Conservation (phyloP, 2,113 vertebrate genomes). For the Indicator maculatus region DNA sequence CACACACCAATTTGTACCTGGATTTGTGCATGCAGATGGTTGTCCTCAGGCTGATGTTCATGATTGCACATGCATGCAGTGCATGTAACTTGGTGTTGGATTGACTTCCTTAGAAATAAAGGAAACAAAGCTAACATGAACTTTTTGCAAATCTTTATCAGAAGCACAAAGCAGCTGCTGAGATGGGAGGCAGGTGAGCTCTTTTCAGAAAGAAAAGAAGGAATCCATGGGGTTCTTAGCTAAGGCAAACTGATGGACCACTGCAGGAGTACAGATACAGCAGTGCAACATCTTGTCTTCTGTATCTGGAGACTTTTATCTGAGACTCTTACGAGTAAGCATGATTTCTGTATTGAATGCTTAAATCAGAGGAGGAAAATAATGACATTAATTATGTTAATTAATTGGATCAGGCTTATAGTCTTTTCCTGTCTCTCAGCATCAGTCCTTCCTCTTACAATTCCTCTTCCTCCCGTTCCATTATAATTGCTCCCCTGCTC, state of each 20-base stretch:
- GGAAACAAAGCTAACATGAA: background rate
- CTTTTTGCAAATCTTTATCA: background rate
- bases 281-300: background rate
- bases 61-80: background rate
- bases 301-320: constrained; percentile 46
- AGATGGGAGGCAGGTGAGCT: background rate
- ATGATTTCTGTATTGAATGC: constrained; percentile 54
- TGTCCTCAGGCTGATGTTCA: background rate
- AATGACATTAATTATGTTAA: constrained; percentile 64
- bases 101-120: background rate
- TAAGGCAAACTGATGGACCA: background rate
- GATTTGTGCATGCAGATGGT: background rate
- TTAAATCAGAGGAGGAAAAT: constrained; percentile 64
- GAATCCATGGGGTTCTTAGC: background rate
- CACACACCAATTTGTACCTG: background rate
- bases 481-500: constrained; percentile 29
- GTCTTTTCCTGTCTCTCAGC: constrained; percentile 61
- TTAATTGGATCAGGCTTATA: constrained; percentile 53
- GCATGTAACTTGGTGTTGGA: background rate
- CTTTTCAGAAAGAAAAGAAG: constrained; percentile 8
- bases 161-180: background rate
- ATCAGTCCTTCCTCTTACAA: constrained; percentile 59
- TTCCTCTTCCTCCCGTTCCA: constrained; percentile 51
- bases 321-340: constrained; percentile 10
- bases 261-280: background rate